Base-by-base conservation (phyloP, 2,888 invertebrate genomes). In the Pollenia griseotomentosa region DNA sequence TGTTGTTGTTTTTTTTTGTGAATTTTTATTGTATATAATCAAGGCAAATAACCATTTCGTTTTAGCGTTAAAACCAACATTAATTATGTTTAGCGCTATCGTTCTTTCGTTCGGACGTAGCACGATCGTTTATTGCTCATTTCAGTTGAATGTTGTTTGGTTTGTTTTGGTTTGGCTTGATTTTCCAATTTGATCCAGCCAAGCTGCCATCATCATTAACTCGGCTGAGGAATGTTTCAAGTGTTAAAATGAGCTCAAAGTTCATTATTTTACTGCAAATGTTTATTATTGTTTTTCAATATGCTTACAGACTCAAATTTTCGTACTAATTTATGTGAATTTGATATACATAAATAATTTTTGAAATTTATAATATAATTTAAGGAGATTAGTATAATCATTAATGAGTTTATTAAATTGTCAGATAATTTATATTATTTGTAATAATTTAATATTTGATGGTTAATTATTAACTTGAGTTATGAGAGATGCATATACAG, bases 51-150 rank as follows among this genome's bases (percentile, higher is more conserved):
- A 93, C 92, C 84, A 92, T 92, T 92, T 92, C 91, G 90, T 91
- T 90, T 91, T 92, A 92, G 92, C 93, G 92, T 92, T 92, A 92
- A 93, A 93, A 93, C 92, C 92, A 92, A 92, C 92, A 92, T 92
- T 93, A 93, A 93, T 93, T 92, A 74, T 68, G 23, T 74, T 74
- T 59, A 79, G 71, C 65, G 51, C 71, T 48, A 73, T 78, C 71
- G 65, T 48, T 73, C 33, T 33, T 33, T 33, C 33, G 33, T 33
- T 33, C 33, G 33, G 33, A 33, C 33, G 33, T 33, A 6, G 33
- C 33, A 65, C 71, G 55, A 73, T 78, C 71, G 65, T 48, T 73
- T 63, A 23, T 65, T 53, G 33, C 40, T 63, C 33, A 68, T 19
- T 44, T 12, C 23, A n/a, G 16, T 75, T 63, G 66, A 57, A 23